These are phyloP conservation scores for Pelobates fuscus DNA, from an alignment of 2,113 vertebrate genomes.

Conservation along the genomic window DNA sequence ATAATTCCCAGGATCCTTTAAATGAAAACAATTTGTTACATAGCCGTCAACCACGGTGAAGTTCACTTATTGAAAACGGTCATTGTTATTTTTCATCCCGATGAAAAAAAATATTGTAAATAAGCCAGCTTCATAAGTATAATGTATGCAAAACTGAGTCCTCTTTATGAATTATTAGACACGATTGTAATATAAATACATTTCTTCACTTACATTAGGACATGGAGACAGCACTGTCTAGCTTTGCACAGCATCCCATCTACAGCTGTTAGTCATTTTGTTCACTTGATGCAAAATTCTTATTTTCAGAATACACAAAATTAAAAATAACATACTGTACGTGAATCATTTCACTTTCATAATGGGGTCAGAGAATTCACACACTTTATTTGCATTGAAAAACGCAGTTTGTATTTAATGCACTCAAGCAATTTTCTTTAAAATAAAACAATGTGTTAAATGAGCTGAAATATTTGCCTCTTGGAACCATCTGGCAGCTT, in stretches of 20 bases:
- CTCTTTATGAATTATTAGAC: no score
- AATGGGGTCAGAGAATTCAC: conserved; percentile 9
- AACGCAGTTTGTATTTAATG: conserved; percentile 21
- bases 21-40: no score
- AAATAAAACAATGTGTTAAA: conserved; percentile 22
- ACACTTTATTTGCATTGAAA: conserved; percentile 8
- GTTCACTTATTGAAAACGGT: no score
- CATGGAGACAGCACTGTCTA: background rate
- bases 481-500: conserved; percentile 19
- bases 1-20: no score
- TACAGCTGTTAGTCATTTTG: background rate
- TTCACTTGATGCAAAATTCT: conserved; percentile 6
- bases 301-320: no score
- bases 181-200: background rate
- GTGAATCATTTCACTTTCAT: no score
- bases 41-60: no score
- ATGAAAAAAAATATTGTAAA: no score
- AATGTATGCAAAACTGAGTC: background rate
- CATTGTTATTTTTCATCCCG: no score
- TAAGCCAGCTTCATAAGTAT: no score
- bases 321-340: no score
- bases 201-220: background rate
- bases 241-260: background rate
- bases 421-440: conserved; percentile 24
- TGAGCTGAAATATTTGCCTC: conserved; percentile 25